These are phyloP conservation scores for Atherinomorus stipes DNA, from an alignment of 2,113 vertebrate species.

Conservation along the genomic window DNA sequence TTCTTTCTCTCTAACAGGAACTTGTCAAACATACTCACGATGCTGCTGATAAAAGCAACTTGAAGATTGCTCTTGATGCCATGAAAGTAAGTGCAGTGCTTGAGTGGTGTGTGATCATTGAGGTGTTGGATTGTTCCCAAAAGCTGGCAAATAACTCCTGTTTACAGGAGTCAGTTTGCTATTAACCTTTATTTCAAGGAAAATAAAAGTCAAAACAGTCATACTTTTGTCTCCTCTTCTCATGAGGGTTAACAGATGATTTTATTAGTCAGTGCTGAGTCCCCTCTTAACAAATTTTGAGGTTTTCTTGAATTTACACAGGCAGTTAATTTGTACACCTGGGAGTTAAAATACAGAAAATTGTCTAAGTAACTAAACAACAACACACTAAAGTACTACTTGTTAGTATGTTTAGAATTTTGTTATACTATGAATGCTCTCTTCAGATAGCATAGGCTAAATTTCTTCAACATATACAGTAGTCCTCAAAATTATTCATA, in stretches of 20 bases:
- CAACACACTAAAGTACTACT: not conserved
- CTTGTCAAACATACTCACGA: constrained; percentile 93
- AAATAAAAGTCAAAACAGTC: not conserved
- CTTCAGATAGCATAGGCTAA: too few species aligned
- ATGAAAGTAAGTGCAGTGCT: constrained; percentile 88
- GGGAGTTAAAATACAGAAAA: too few species aligned
- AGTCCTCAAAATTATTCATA: too few species aligned
- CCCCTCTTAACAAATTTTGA: not conserved
- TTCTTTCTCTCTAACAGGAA: constrained; percentile 81
- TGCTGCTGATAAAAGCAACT: constrained; percentile 86
- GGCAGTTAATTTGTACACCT: not conserved
- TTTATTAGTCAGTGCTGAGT: constrained; percentile 9
- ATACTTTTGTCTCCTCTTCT: not conserved
- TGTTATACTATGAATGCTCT: too few species aligned
- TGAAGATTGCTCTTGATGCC: constrained; percentile 91
- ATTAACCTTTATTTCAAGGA: constrained; percentile 8
- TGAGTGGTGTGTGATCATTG: constrained; percentile 38
- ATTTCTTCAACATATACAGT: too few species aligned
- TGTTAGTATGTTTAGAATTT: not conserved
- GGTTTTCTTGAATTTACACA: not conserved
- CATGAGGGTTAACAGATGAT: not conserved
- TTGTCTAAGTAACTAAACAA: too few species aligned
- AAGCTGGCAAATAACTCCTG: constrained; percentile 20
- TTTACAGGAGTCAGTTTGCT: constrained; percentile 6
- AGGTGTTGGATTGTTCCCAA: constrained; percentile 43